Percentiles rank a stretch among this genome's conserved stretches.
Conservation (phyloP, 2,888 invertebrate species). For the Scrobipalpa costella region DNA sequence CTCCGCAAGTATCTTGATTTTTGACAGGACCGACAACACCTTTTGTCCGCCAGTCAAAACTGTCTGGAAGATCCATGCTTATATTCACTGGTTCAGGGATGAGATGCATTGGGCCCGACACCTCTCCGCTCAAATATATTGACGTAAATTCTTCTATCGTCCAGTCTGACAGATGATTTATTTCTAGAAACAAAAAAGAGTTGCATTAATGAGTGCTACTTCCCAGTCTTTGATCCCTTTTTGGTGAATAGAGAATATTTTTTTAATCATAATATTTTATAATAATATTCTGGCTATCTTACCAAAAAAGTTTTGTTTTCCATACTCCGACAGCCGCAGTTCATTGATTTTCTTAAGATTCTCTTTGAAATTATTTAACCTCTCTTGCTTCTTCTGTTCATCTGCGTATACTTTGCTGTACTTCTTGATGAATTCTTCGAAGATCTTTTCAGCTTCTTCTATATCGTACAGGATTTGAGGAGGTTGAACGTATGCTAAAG, state of each 20-base stretch:
- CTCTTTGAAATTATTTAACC: not conserved
- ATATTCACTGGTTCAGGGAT: not conserved
- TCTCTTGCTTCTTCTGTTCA: not conserved
- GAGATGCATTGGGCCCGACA: not conserved
- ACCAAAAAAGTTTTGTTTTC: too few species aligned
- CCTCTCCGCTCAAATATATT: not conserved
- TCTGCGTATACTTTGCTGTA: not conserved
- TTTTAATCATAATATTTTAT: too few species aligned
- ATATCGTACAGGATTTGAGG: too few species aligned
- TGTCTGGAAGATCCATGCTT: not conserved
- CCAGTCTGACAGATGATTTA: not conserved
- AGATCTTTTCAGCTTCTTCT: not conserved
- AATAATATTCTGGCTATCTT: too few species aligned
- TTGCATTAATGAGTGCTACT: too few species aligned
- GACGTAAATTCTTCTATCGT: not conserved
- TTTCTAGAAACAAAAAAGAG: not conserved
- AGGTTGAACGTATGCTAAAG: too few species aligned
- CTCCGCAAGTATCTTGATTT: not conserved
- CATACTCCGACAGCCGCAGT: too few species aligned
- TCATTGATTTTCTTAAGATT: not conserved
- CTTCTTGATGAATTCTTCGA: not conserved
- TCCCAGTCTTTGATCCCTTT: too few species aligned
- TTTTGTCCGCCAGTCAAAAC: not conserved
- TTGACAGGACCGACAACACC: not conserved
- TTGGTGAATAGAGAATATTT: too few species aligned